A percentile compares a stretch with the other conserved stretches of the same genome.
These are phyloP conservation scores for Stichopus chloronotus DNA, from an alignment of 35 echinoderm and acorn worm species.

Conservation along the genomic window DNA sequence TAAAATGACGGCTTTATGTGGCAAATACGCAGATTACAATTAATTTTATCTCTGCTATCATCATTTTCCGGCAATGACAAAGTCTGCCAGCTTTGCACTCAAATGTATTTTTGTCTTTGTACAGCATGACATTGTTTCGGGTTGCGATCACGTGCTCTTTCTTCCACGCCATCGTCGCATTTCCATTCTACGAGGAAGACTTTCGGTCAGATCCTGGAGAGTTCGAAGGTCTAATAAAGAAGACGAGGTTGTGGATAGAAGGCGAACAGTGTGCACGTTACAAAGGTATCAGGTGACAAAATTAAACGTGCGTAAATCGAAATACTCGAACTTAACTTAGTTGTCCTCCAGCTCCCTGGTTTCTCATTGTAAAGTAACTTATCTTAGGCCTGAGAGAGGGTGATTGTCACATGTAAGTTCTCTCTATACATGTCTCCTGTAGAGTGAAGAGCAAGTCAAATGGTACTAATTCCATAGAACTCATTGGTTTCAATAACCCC, in stretches of 20 bases:
- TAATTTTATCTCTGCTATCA: no score
- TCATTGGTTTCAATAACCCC: neutral
- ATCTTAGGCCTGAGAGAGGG: neutral
- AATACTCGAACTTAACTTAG: neutral
- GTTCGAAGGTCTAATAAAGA: neutral
- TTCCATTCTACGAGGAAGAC: neutral
- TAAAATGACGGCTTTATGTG: no score
- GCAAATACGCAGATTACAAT: no score
- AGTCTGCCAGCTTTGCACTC: no score
- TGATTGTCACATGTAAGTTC: neutral
- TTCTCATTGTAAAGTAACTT: neutral
- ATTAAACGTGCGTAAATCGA: neutral
- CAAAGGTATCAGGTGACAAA: neutral
- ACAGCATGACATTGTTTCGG: neutral
- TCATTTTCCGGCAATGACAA: no score
- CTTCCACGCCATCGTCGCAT: neutral
- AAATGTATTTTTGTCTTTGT: no score
- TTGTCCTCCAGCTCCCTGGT: neutral
- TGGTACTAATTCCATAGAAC: neutral
- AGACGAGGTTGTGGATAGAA: conserved; percentile 14
- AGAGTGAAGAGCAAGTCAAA: neutral
- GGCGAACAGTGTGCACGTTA: neutral
- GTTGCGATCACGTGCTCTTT: neutral
- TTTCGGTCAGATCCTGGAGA: neutral
- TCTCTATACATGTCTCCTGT: neutral